Base-by-base conservation (phyloP, 1,140 invertebrate genomes). In the Tachypleus tridentatus region DNA sequence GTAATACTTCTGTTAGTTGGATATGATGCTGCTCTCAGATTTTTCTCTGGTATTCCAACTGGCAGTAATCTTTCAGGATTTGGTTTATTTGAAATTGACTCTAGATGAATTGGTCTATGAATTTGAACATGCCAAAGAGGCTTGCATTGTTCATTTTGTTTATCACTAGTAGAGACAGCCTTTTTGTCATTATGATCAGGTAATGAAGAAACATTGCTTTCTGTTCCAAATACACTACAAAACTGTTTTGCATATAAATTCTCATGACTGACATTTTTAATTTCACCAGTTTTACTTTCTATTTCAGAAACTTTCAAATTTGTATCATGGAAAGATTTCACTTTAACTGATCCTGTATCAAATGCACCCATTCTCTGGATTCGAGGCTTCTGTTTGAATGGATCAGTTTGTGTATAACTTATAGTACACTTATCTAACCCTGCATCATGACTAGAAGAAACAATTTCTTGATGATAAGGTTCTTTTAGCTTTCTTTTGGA, bases 61-160 rank as follows among this genome's bases (percentile, higher is more conserved):
- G 86, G 87, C 4, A 90, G 75, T 52, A 89, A 75, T 66, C 87
- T 77, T 76, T 86, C 84, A 49, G 63, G 57, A 7, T 61, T 59
- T 8, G 8, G 7, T 8, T 7, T 59, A 8, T 8, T 10, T 10
- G 53, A 54, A n/a, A 7, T n/a, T 7, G 7, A 7, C n/a, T 7
- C 7, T 8, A n/a, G 53, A 54, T 54, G 53, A n/a, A 54, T 54
- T 8, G 53, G 53, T 54, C n/a, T 54, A 7, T 7, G 7, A 8
- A 54, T 8, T 54, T n/a, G 7, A 7, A 8, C 53, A n/a, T 54
- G 53, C 7, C 53, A 8, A 54, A n/a, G 7, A 29, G 29, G 7
- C 29, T 49, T 7, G 8, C 8, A 9, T 8, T 9, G 8, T 7
- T 8, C 8, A 59, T 29, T 59, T 59, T 10, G 48, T 59, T 59